Conservation (phyloP, 2,888 invertebrate genomes). For the Drosophila anceps region DNA sequence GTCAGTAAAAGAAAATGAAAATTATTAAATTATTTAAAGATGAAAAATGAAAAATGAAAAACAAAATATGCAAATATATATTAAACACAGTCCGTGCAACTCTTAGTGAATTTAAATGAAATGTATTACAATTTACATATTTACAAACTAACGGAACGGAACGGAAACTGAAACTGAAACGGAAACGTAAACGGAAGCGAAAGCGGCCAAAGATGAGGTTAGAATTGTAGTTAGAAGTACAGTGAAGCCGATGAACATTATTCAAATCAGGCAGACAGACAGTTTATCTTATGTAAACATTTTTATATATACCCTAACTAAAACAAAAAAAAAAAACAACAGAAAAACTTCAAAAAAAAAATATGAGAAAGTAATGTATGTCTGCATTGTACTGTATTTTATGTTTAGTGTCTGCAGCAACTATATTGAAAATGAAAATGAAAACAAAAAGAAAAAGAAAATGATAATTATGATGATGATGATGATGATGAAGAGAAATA, state of each 20-base stretch:
- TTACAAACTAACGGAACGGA: conserved; percentile 57
- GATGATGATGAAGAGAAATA: conserved; percentile 12
- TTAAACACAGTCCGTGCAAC: conserved; percentile 76
- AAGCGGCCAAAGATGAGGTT: conserved; percentile 62
- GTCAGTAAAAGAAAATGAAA: conserved; percentile 36
- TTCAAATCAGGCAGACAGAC: conserved; percentile 17
- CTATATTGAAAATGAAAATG: conserved; percentile 28
- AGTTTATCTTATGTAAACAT: conserved; percentile 51
- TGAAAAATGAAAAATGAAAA: background rate
- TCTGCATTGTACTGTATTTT: conserved; percentile 70
- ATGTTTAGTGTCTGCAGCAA: conserved; percentile 73
- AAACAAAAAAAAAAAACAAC: conserved; percentile 3
- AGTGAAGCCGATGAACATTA: conserved; percentile 23
- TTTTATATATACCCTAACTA: conserved; percentile 47
- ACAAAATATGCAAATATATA: conserved; percentile 20
- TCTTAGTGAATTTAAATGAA: conserved; percentile 80
- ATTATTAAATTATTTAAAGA: conserved; percentile 31
- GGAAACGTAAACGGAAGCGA: conserved; percentile 28
- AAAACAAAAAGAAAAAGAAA: conserved; percentile 37
- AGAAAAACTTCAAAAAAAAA: background rate
- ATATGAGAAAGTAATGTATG: conserved; percentile 41
- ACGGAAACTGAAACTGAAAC: conserved; percentile 17
- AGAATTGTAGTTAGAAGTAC: conserved; percentile 70
- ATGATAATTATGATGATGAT: conserved; percentile 17
- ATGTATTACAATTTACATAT: conserved; percentile 71